Evolutionary conservation across 2,113 vertebrate genomes (phyloP).

Genomic region (Sminthopsis crassicaudata): DNA sequence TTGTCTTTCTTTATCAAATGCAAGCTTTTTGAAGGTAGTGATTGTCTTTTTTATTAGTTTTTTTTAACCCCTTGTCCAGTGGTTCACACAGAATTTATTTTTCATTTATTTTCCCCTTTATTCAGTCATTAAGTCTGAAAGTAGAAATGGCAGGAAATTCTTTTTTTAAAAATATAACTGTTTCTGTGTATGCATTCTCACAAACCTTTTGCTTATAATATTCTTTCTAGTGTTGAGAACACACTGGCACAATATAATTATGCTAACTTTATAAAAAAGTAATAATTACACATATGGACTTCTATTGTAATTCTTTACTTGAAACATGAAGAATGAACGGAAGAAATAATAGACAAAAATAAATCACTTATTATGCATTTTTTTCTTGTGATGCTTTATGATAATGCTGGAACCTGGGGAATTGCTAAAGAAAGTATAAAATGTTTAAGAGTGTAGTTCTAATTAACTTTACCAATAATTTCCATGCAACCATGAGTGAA

Average conservation of each 20-base stretch:
- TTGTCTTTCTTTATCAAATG: neutral
- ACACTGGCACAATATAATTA: neutral
- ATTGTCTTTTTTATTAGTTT: neutral
- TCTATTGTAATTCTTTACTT: neutral
- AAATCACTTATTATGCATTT: neutral
- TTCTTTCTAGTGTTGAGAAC: neutral
- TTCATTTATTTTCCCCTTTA: neutral
- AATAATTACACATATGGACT: neutral
- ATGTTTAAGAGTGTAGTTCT: neutral
- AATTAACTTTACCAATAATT: neutral
- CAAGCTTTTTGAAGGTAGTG: neutral
- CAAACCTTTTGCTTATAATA: neutral
- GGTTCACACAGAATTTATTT: neutral
- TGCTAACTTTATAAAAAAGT: neutral
- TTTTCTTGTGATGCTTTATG: neutral
- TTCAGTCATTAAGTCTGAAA: neutral
- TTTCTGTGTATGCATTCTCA: neutral
- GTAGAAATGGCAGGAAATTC: neutral
- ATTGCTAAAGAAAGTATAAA: neutral
- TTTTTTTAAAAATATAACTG: neutral
- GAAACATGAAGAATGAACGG: neutral
- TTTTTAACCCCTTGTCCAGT: neutral
- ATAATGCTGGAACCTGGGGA: neutral
- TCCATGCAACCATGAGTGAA: neutral
- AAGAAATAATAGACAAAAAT: neutral